phyloP scores from a whole-genome alignment of 1,140 invertebrate genomes.

The Heliothis subflexa region DNA sequence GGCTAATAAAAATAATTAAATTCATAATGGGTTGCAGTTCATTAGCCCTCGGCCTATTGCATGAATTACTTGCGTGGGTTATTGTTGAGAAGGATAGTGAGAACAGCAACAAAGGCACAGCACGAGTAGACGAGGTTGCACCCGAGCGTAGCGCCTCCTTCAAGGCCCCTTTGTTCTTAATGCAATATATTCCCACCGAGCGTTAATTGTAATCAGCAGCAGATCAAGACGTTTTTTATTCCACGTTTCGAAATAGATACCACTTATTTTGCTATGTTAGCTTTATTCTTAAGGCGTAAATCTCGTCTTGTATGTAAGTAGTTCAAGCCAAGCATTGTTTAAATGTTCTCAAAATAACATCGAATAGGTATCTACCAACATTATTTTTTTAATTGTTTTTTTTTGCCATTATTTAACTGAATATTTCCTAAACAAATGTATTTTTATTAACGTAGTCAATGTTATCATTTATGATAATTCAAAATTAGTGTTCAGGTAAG shows the following conservation, averaged over 20 bases:
- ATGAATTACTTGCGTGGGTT: conserved; percentile 45
- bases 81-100: conserved; percentile 47
- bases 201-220: conserved; percentile 76
- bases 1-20: conserved; percentile 38
- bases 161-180: conserved; percentile 80
- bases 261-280: conserved; percentile 55
- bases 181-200: conserved; percentile 79
- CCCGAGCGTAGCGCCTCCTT: conserved; percentile 59
- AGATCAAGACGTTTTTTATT: conserved; percentile 74
- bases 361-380: background rate
- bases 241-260: conserved; percentile 74
- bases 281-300: conserved; percentile 3
- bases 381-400: background rate
- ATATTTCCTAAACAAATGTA: conserved; percentile 6
- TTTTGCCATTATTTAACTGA: background rate
- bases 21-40: conserved; percentile 36
- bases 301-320: background rate
- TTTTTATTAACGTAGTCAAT: conserved; percentile 6
- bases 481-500: background rate
- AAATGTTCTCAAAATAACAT: conserved; percentile 11
- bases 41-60: conserved; percentile 44
- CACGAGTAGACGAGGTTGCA: conserved; percentile 56
- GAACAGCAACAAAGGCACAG: conserved; percentile 50
- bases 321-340: background rate
- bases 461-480: conserved; percentile 10